A percentile compares a stretch with the other conserved stretches of the same genome.
These are phyloP conservation scores for Lamproptera curius DNA, from an alignment of 2,888 invertebrate species.

Conservation along the genomic window DNA sequence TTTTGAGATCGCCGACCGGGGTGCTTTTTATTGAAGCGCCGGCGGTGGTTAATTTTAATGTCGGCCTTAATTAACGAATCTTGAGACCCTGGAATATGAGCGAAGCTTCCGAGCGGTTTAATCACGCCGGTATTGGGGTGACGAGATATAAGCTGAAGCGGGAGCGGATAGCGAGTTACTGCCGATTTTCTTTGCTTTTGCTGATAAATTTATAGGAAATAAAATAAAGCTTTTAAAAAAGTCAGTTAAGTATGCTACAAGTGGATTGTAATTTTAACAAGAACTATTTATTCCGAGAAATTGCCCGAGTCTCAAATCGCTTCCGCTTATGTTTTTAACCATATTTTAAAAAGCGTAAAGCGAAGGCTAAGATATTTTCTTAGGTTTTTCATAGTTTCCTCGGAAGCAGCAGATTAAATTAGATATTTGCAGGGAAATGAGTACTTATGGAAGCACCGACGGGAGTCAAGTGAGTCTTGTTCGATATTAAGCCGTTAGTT, in stretches of 20 bases:
- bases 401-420: constrained; percentile 49
- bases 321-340: constrained; percentile 26
- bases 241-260: too few relatives aligned
- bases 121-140: constrained; percentile 40
- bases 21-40: constrained; percentile 50
- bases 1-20: constrained; percentile 27
- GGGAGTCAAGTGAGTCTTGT: constrained; percentile 31
- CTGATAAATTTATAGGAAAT: too few relatives aligned
- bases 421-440: constrained; percentile 59
- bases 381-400: constrained; percentile 54
- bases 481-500: constrained; percentile 53
- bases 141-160: constrained; percentile 28
- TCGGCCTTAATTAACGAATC: constrained; percentile 71
- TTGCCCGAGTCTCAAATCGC: too few relatives aligned
- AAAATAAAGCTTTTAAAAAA: too few relatives aligned
- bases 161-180: too few relatives aligned
- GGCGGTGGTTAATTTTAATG: constrained; percentile 69
- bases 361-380: constrained; percentile 47
- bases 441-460: constrained; percentile 47
- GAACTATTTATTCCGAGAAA: too few relatives aligned
- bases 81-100: constrained; percentile 64
- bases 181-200: too few relatives aligned
- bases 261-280: too few relatives aligned
- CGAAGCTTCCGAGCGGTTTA: constrained; percentile 47
- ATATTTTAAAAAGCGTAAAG: constrained; percentile 36